phyloP scores from a whole-genome alignment of 2,888 invertebrate species.

The Drosophila paranaensis region DNA sequence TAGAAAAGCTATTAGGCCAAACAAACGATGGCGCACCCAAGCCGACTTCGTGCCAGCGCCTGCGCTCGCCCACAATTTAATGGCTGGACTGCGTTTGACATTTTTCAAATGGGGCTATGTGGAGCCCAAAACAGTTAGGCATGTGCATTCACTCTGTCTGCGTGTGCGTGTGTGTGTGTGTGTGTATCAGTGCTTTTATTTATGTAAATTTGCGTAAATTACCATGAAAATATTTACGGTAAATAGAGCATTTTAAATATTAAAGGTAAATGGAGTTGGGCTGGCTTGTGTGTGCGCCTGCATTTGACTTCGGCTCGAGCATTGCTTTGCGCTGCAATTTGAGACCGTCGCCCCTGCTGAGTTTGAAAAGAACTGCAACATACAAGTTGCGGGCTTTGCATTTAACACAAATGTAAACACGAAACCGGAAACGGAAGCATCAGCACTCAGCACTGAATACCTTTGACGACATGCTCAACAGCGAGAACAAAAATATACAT shows the following conservation, averaged over 20 bases:
- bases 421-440: conserved; percentile 64
- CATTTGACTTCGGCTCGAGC: conserved; percentile 29
- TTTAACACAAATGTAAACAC: conserved; percentile 55
- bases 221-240: conserved; percentile 75
- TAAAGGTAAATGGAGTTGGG: conserved; percentile 52
- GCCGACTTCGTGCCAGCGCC: conserved; percentile 7
- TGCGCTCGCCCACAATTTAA: conserved; percentile 31
- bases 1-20: conserved; percentile 79
- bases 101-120: conserved; percentile 76
- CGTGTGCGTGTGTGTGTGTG: not conserved
- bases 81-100: conserved; percentile 72
- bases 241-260: conserved; percentile 74
- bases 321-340: conserved; percentile 11
- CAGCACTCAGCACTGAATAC: conserved; percentile 48
- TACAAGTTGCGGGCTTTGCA: conserved; percentile 55
- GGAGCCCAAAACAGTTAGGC: conserved; percentile 40
- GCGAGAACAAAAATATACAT: conserved; percentile 21
- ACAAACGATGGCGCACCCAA: conserved; percentile 59
- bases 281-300: conserved; percentile 23
- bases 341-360: conserved; percentile 54
- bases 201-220: conserved; percentile 77
- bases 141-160: conserved; percentile 13
- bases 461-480: conserved; percentile 48
- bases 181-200: conserved; percentile 55
- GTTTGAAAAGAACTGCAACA: conserved; percentile 39